These are phyloP conservation scores for Clarias laeviceps DNA, from an alignment of 2,797 vertebrate genomes.

Conservation along the genomic window DNA sequence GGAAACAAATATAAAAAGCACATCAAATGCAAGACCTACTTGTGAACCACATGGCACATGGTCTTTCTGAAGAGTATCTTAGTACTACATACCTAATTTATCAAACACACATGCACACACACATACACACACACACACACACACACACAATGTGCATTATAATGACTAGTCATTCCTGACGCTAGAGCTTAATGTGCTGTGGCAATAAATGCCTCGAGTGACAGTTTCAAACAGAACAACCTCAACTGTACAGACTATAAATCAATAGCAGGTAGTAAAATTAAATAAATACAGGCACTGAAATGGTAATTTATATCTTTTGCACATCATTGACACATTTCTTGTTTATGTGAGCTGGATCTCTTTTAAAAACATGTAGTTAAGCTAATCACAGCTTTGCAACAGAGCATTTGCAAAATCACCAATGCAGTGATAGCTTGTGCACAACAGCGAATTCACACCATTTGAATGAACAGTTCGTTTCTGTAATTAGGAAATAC, in stretches of 20 bases:
- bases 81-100: constrained; percentile 43
- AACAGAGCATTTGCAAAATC: constrained; percentile 52
- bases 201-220: constrained; percentile 41
- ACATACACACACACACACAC: constrained; percentile 7
- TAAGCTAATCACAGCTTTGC: constrained; percentile 51
- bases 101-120: constrained; percentile 32
- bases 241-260: constrained; percentile 41
- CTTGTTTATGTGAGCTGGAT: constrained; percentile 49
- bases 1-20: constrained; percentile 60
- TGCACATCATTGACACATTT: constrained; percentile 47
- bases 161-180: constrained; percentile 40
- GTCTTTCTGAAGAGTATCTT: constrained; percentile 50
- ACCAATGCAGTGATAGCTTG: constrained; percentile 47
- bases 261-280: constrained; percentile 48
- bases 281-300: constrained; percentile 52
- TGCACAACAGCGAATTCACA: constrained; percentile 45
- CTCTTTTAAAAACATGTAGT: constrained; percentile 51
- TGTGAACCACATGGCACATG: constrained; percentile 58
- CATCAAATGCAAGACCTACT: constrained; percentile 57
- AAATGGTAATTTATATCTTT: constrained; percentile 50
- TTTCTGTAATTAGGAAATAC: constrained; percentile 52
- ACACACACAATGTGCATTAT: constrained; percentile 46
- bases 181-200: constrained; percentile 39
- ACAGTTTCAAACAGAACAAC: constrained; percentile 31
- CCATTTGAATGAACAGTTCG: constrained; percentile 43